Percentiles rank a stretch among this genome's conserved stretches.
These are phyloP conservation scores for Dione juno DNA, from an alignment of 2,888 invertebrate genomes.

Conservation along the genomic window DNA sequence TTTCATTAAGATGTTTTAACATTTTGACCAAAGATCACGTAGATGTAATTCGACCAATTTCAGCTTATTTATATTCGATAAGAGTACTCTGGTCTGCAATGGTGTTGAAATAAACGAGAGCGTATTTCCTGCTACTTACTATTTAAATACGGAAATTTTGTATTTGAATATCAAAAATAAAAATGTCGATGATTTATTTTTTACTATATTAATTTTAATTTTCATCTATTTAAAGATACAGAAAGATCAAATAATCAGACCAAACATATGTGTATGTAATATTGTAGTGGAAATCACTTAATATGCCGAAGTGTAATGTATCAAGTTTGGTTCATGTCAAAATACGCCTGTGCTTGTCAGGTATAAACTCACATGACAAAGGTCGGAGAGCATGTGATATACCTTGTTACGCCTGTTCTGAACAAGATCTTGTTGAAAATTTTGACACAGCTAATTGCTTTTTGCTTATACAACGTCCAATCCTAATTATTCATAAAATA, in stretches of 20 bases:
- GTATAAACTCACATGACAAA: constrained; percentile 40
- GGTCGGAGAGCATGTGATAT: constrained; percentile 39
- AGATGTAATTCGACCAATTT: constrained; percentile 45
- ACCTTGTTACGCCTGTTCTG: constrained; percentile 39
- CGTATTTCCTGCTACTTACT: constrained; percentile 39
- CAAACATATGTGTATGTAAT: too few species aligned
- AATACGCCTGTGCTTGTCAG: constrained; percentile 38
- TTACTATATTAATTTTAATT: too few species aligned
- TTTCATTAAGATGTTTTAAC: constrained; percentile 5
- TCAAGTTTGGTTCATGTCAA: constrained; percentile 7
- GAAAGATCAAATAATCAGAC: too few species aligned
- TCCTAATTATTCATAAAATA: not conserved
- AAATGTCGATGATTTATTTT: constrained; percentile 18
- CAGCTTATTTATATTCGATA: constrained; percentile 45
- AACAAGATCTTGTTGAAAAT: constrained; percentile 28
- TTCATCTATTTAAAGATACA: too few species aligned
- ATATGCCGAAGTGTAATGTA: constrained; percentile 1
- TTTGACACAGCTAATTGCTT: constrained; percentile 21
- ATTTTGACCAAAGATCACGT: constrained; percentile 14
- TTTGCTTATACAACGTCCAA: constrained; percentile 2
- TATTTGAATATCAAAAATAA: constrained; percentile 25
- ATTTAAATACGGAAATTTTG: constrained; percentile 15
- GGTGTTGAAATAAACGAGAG: constrained; percentile 41
- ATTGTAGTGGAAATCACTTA: too few species aligned
- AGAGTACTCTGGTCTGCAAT: constrained; percentile 37